These are phyloP conservation scores for Semicossyphus pulcher DNA, from an alignment of 2,113 vertebrate genomes.

Conservation along the genomic window DNA sequence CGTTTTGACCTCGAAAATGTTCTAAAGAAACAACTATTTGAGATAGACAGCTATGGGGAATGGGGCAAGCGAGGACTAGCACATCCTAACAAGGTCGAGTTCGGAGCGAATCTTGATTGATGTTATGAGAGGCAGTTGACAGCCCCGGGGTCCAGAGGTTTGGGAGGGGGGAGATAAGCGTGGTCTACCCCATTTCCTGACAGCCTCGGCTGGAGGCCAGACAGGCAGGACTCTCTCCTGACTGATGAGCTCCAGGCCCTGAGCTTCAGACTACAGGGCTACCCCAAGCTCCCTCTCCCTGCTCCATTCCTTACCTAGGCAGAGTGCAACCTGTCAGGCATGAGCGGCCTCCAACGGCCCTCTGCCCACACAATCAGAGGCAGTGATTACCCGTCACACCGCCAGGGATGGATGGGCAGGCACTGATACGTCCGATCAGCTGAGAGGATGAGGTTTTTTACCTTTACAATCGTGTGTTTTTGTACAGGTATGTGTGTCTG, in stretches of 20 bases:
- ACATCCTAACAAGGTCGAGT: conserved; percentile 37
- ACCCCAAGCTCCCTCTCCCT: neutral
- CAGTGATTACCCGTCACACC: conserved; percentile 77
- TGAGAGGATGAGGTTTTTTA: conserved; percentile 50
- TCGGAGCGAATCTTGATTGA: conserved; percentile 54
- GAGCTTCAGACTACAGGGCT: conserved; percentile 47
- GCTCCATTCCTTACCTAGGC: conserved; percentile 51
- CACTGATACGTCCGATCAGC: conserved; percentile 64
- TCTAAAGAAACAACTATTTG: conserved; percentile 19
- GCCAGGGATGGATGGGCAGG: conserved; percentile 63
- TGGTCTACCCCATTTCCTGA: conserved; percentile 46
- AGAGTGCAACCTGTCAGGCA: conserved; percentile 69
- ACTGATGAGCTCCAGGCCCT: conserved; percentile 67
- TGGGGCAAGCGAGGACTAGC: conserved; percentile 18
- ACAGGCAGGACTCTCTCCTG: conserved; percentile 60
- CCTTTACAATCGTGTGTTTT: conserved; percentile 29
- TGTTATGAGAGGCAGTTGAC: conserved; percentile 51
- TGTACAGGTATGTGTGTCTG: conserved; percentile 23
- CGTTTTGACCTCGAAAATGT: conserved; percentile 7
- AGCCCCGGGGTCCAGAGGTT: conserved; percentile 46
- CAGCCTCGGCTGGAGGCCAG: conserved; percentile 45
- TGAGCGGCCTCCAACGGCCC: conserved; percentile 67
- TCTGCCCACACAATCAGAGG: conserved; percentile 76
- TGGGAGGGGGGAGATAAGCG: conserved; percentile 48
- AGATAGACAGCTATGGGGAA: conserved; percentile 23